Conservation (phyloP, 2,797 vertebrate genomes). For the Amniataba percoides region DNA sequence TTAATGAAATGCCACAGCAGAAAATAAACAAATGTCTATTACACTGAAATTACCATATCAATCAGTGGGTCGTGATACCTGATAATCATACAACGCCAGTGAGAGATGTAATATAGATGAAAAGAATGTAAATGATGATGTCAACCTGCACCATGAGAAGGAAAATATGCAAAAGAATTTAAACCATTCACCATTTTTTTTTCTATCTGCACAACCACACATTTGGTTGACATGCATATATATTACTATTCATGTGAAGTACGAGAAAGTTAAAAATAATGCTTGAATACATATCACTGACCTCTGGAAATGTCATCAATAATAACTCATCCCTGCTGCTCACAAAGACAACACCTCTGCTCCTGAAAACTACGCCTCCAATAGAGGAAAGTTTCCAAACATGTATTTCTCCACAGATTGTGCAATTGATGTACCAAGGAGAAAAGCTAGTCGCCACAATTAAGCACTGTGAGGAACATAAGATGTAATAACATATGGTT, state of each 20-base stretch:
- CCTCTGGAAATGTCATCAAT: background rate
- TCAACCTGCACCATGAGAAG: background rate
- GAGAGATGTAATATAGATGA: conserved; percentile 11
- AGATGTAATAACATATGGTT: background rate
- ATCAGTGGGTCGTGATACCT: background rate
- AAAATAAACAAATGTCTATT: conserved; percentile 19
- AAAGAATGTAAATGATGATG: conserved; percentile 3
- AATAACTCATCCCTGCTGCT: background rate
- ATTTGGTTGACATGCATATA: background rate
- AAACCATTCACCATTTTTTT: too few relatives aligned
- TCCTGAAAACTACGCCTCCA: background rate
- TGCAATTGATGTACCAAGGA: conserved; percentile 33
- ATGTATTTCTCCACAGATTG: conserved; percentile 34
- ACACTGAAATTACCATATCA: conserved; percentile 22
- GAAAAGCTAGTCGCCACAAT: conserved; percentile 35
- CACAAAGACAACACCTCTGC: conserved; percentile 13
- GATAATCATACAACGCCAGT: background rate
- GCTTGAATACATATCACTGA: background rate
- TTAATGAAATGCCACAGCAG: conserved; percentile 18
- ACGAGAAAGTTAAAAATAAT: background rate
- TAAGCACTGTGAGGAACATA: conserved; percentile 15
- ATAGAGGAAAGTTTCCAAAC: conserved; percentile 30
- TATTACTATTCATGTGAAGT: background rate
- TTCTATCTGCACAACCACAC: background rate
- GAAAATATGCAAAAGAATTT: background rate